Conservation (phyloP, 2,888 invertebrate genomes). For the Lumbricus terrestris region DNA sequence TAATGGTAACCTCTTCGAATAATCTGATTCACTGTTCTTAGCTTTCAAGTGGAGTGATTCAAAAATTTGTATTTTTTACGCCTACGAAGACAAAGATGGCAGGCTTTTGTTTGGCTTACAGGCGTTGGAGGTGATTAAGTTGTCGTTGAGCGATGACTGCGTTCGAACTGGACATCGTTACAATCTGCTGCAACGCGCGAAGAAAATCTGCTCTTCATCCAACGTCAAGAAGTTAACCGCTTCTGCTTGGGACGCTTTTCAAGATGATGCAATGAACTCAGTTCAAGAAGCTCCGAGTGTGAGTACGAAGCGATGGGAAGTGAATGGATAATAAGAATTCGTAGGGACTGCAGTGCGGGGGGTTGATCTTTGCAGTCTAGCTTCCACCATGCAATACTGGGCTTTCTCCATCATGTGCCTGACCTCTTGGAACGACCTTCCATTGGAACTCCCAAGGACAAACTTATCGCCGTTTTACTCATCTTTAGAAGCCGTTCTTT, state of each 20-base stretch:
- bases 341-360: background rate
- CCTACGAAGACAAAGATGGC: no score
- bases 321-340: background rate
- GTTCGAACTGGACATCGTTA: slow-evolving; percentile 59
- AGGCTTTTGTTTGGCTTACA: slow-evolving; percentile 37
- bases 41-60: no score
- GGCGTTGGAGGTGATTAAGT: slow-evolving; percentile 54
- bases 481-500: no score
- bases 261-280: slow-evolving; percentile 31
- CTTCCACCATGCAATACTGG: no score
- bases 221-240: slow-evolving; percentile 40
- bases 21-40: no score
- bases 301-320: background rate
- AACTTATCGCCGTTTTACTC: no score
- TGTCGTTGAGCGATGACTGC: slow-evolving; percentile 54
- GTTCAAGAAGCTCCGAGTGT: slow-evolving; percentile 35
- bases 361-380: no score
- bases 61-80: no score
- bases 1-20: no score
- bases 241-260: slow-evolving; percentile 43
- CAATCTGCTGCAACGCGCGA: slow-evolving; percentile 58
- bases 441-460: no score
- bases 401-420: no score
- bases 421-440: no score
- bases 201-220: slow-evolving; percentile 52